Conservation (phyloP, 2,113 vertebrate species). For the Riparia riparia region DNA sequence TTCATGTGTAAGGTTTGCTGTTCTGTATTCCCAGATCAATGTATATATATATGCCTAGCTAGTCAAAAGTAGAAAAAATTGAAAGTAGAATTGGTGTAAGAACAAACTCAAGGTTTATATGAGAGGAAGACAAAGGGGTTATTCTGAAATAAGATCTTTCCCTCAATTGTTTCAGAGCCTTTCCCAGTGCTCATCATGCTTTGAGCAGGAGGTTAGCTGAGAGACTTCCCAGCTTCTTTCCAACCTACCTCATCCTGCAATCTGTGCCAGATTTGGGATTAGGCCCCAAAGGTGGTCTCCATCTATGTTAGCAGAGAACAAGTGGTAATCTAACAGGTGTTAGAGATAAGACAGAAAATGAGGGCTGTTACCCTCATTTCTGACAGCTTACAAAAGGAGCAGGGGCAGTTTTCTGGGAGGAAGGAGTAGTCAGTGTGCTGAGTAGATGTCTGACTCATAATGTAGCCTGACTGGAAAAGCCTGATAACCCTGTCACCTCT, state of each 20-base stretch:
- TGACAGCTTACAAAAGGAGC: background rate
- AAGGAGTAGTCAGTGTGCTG: background rate
- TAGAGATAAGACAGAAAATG: background rate
- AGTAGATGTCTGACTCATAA: background rate
- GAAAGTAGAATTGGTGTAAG: background rate
- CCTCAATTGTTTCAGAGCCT: background rate
- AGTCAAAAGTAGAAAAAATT: background rate
- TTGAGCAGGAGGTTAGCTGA: background rate
- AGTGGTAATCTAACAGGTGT: background rate
- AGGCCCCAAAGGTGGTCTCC: background rate
- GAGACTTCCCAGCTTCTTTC: background rate
- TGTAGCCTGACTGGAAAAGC: background rate
- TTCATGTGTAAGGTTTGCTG: background rate
- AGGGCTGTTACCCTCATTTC: background rate
- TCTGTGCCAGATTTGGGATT: background rate
- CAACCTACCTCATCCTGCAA: background rate
- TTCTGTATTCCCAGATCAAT: background rate
- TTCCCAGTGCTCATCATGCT: background rate
- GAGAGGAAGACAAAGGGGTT: background rate
- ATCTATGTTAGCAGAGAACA: background rate
- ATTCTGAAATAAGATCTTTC: background rate
- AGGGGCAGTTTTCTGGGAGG: background rate
- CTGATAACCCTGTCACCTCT: background rate
- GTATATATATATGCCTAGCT: background rate
- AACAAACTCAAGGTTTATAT: background rate